Percentiles rank a stretch among this genome's conserved stretches.
Conservation (phyloP, 2,888 invertebrate genomes). For the Tortricodes alternella region DNA sequence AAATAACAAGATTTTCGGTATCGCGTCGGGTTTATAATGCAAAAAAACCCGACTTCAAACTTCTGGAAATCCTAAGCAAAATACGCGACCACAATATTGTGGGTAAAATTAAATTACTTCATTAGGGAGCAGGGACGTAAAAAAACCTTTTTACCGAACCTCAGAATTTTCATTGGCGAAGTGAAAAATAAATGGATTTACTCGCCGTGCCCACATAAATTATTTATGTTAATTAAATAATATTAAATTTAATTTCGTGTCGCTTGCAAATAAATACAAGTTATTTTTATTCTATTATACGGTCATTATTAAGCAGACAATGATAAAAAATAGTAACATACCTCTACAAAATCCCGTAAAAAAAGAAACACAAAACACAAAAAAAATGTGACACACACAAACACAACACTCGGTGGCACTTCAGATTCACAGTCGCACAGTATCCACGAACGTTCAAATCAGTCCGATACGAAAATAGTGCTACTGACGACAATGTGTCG, state of each 20-base stretch:
- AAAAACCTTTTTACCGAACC: slow-evolving; percentile 18
- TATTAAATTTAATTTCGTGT: too few relatives aligned
- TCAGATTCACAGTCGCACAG: slow-evolving; percentile 6
- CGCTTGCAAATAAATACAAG: too few relatives aligned
- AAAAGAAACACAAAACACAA: slow-evolving; percentile 10
- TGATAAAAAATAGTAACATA: background rate
- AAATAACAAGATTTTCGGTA: too few relatives aligned
- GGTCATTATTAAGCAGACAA: too few relatives aligned
- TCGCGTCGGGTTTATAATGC: background rate
- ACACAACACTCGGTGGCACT: slow-evolving; percentile 23
- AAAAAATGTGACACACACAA: slow-evolving; percentile 24
- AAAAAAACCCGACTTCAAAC: background rate
- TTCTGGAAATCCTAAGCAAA: background rate
- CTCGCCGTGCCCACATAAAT: background rate
- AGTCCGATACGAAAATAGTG: slow-evolving; percentile 28
- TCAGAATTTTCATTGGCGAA: slow-evolving; percentile 6
- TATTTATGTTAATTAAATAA: background rate
- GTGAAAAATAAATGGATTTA: slow-evolving; percentile 11
- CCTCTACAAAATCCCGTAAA: slow-evolving; percentile 1
- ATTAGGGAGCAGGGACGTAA: slow-evolving; percentile 14
- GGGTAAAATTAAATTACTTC: slow-evolving; percentile 29
- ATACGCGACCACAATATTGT: slow-evolving; percentile 17
- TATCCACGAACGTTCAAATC: slow-evolving; percentile 5
- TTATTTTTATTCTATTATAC: too few relatives aligned
- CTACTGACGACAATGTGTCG: slow-evolving; percentile 16